Evolutionary conservation across 2,797 vertebrate species (phyloP).

Genomic region (Rhabdophis nuchalis): DNA sequence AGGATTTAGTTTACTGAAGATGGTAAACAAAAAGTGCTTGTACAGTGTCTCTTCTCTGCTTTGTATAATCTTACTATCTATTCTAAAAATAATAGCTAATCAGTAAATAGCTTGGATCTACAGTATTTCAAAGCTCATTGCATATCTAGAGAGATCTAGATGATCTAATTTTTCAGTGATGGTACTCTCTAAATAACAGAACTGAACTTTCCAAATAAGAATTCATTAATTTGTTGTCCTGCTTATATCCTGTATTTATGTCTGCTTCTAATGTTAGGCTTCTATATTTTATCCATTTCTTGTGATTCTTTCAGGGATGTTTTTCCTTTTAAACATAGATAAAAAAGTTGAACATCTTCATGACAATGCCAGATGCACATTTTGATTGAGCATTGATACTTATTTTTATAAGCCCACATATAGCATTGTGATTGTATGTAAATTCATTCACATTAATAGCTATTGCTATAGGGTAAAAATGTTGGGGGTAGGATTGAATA

Average conservation of each 20-base stretch:
- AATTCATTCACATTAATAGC: neutral
- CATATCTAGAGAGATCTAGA: neutral
- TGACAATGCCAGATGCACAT: neutral
- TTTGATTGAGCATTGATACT: neutral
- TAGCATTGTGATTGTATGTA: neutral
- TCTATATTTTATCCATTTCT: neutral
- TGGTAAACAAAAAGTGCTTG: neutral
- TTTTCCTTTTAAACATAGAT: neutral
- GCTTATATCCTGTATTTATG: neutral
- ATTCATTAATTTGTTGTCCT: neutral
- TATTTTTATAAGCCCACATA: neutral
- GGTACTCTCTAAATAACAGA: neutral
- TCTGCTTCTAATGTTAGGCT: neutral
- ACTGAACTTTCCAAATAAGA: neutral
- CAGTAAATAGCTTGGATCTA: neutral
- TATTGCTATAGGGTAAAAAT: neutral
- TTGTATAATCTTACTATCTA: neutral
- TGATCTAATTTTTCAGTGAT: neutral
- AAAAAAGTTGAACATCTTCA: neutral
- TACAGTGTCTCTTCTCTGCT: neutral
- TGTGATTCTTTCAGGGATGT: neutral
- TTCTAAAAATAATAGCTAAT: constrained; percentile 1
- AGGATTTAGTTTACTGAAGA: neutral
- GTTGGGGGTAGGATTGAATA: neutral
- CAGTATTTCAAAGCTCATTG: neutral